These are phyloP conservation scores for Luscinia luscinia DNA, from an alignment of 2,797 vertebrate species.

Conservation along the genomic window DNA sequence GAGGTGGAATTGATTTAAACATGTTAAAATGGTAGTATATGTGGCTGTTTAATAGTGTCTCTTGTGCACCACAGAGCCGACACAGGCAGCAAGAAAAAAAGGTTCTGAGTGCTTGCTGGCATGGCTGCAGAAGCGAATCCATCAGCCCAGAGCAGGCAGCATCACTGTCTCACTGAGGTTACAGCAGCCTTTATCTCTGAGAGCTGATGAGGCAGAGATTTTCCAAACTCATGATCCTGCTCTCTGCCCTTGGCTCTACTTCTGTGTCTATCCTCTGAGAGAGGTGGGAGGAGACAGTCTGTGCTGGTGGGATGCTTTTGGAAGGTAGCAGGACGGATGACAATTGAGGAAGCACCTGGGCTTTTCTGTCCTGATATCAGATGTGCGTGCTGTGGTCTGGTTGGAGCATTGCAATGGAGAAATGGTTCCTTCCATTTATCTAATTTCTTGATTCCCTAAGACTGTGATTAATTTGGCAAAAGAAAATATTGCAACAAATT, in stretches of 20 bases:
- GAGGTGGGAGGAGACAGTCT: background rate
- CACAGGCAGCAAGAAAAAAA: background rate
- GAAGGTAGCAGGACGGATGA: background rate
- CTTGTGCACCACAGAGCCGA: conserved; percentile 30
- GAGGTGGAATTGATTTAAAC: conserved; percentile 67
- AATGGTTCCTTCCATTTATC: background rate
- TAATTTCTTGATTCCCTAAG: background rate
- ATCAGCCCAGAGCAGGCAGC: background rate
- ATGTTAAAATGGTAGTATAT: conserved; percentile 46
- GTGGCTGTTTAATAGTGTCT: conserved; percentile 42
- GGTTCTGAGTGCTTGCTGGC: background rate
- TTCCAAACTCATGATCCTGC: accelerated
- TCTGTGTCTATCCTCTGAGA: background rate
- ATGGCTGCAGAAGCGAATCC: background rate
- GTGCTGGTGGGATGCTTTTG: accelerated
- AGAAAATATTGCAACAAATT: background rate
- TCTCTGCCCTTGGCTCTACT: background rate
- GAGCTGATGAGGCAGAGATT: background rate
- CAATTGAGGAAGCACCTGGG: background rate
- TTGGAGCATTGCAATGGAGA: background rate
- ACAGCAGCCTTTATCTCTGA: background rate
- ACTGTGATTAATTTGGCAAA: background rate
- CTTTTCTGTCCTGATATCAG: background rate
- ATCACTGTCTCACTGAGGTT: background rate
- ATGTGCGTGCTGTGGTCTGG: background rate